Conservation (phyloP, 2,113 vertebrate species). For the Lagopus muta region DNA sequence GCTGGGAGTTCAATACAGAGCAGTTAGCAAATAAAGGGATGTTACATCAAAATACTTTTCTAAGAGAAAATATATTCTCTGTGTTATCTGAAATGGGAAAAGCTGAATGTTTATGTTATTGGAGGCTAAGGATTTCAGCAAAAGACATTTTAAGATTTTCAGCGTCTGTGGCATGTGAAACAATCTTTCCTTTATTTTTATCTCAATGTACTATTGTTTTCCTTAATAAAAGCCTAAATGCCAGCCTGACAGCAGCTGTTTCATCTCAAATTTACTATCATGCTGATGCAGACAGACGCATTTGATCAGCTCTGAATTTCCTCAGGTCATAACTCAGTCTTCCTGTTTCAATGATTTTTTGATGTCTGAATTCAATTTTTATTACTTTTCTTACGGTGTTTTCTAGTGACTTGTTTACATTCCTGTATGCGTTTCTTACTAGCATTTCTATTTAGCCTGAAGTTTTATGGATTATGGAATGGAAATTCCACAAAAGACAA, state of each 20-base stretch:
- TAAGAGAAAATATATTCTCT: not conserved
- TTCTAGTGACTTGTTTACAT: not conserved
- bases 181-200: not conserved
- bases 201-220: not conserved
- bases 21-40: not conserved
- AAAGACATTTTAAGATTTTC: not conserved
- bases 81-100: not conserved
- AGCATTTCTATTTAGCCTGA: not conserved
- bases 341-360: not conserved
- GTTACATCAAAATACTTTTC: not conserved
- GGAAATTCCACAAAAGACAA: not conserved
- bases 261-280: not conserved
- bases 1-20: not conserved
- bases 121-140: not conserved
- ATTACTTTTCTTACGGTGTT: not conserved
- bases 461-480: not conserved
- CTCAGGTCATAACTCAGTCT: not conserved
- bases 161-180: not conserved
- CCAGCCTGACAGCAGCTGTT: not conserved
- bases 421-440: not conserved
- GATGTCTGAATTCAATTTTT: not conserved
- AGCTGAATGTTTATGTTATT: not conserved
- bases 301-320: not conserved
- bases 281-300: not conserved
- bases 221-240: not conserved